These are phyloP conservation scores for Anolis apletophallus DNA, from an alignment of 2,797 vertebrate species.

Conservation along the genomic window DNA sequence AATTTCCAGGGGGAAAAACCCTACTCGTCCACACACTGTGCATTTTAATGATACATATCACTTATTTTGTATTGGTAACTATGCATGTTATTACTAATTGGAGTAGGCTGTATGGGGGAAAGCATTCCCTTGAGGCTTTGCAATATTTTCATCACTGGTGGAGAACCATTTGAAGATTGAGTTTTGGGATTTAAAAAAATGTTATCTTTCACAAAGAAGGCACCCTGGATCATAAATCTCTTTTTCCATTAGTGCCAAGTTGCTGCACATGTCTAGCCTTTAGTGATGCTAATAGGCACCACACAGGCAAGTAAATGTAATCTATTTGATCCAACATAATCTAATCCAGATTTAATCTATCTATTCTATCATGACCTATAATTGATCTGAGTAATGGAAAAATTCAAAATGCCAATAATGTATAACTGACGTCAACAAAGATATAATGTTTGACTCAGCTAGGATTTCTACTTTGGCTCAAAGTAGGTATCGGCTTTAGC, in stretches of 20 bases:
- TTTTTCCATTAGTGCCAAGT: background rate
- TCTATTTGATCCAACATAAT: constrained; percentile 1
- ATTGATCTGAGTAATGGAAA: background rate
- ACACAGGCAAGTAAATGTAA: accelerated
- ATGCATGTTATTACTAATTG: background rate
- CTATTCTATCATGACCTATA: background rate
- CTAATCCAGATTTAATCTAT: constrained; percentile 4
- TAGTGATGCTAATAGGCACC: background rate
- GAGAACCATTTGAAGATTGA: background rate
- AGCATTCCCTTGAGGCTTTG: background rate
- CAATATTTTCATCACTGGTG: background rate
- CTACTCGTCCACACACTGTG: background rate
- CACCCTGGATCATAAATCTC: constrained; percentile 51
- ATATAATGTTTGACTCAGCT: background rate
- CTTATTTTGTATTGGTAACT: no score
- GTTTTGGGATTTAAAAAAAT: no score
- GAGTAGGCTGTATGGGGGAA: background rate
- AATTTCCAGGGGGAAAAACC: background rate
- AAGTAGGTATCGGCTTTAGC: background rate
- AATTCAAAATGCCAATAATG: background rate
- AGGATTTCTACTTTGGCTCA: background rate
- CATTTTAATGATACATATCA: no score
- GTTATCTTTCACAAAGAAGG: constrained; percentile 27
- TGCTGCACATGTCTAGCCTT: accelerated
- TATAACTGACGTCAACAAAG: background rate